A percentile compares a stretch with the other conserved stretches of the same genome.
phyloP scores from a whole-genome alignment of 2,888 invertebrate genomes.

The Lasioglossum marginatum region DNA sequence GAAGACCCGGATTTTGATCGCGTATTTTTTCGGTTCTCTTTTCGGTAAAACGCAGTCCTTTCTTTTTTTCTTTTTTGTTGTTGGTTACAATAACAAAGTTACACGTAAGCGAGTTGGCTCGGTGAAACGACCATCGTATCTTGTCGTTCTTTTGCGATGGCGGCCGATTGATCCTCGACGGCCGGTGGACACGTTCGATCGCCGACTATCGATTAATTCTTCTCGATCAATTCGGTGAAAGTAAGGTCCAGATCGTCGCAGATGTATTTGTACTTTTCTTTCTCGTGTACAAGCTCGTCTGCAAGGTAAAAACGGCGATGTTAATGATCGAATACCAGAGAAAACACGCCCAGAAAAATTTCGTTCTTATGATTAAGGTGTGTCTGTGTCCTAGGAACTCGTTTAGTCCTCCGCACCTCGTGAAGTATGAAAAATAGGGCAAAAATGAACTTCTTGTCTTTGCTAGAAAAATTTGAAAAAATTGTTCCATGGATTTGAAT shows the following conservation, averaged over 20 bases:
- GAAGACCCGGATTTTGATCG: slow-evolving; percentile 44
- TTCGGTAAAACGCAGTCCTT: slow-evolving; percentile 67
- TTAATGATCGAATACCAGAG: slow-evolving; percentile 22
- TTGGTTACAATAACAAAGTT: slow-evolving; percentile 83
- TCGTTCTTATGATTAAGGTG: not conserved
- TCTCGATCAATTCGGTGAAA: slow-evolving; percentile 93
- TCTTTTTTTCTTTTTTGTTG: slow-evolving; percentile 34
- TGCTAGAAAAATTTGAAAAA: not conserved
- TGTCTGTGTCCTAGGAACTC: slow-evolving; percentile 14
- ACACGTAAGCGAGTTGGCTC: slow-evolving; percentile 61
- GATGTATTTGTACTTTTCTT: slow-evolving; percentile 99
- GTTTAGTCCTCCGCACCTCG: not conserved
- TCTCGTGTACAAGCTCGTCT: slow-evolving; percentile 98
- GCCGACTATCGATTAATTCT: slow-evolving; percentile 73
- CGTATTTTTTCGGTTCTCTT: slow-evolving; percentile 69
- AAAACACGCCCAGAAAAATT: not conserved
- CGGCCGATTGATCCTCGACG: slow-evolving; percentile 51
- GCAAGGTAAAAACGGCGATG: slow-evolving; percentile 81
- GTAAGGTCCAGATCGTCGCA: slow-evolving; percentile 99
- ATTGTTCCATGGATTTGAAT: not conserved
- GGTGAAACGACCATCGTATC: slow-evolving; percentile 27
- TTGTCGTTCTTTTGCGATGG: slow-evolving; percentile 21
- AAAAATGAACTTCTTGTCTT: slow-evolving; percentile 5
- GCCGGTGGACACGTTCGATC: slow-evolving; percentile 47
- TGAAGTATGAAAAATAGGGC: not conserved